Evolutionary conservation across 2,888 invertebrate species (phyloP).

Genomic region (Eupithecia centaureata): DNA sequence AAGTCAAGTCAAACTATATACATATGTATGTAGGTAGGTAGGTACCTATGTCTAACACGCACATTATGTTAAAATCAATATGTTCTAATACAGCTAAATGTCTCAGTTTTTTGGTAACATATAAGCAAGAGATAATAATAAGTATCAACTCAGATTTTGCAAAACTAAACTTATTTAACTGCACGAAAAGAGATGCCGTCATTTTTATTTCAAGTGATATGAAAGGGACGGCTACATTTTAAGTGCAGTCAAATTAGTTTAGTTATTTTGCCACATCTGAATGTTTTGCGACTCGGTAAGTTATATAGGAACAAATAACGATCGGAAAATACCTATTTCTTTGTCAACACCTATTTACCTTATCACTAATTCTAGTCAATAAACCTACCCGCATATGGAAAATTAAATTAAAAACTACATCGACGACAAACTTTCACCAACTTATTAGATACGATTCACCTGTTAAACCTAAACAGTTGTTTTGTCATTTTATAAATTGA

Average conservation of each 20-base stretch:
- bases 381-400: not conserved
- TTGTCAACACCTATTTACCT: not conserved
- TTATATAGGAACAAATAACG: not conserved
- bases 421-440: not conserved
- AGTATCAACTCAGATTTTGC: too few relatives aligned
- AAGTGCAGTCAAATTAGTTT: too few relatives aligned
- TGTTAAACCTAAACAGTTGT: not conserved
- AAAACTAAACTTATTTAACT: too few relatives aligned
- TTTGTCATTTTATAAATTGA: not conserved
- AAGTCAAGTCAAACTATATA: not conserved
- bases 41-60: not conserved
- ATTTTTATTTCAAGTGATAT: too few relatives aligned
- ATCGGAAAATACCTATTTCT: not conserved
- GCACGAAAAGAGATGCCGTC: too few relatives aligned
- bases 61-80: too few relatives aligned
- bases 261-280: too few relatives aligned
- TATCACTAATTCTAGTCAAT: not conserved
- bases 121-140: too few relatives aligned
- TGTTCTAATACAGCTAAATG: too few relatives aligned
- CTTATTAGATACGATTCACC: constrained; percentile 1
- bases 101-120: too few relatives aligned
- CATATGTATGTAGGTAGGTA: too few relatives aligned
- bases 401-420: not conserved
- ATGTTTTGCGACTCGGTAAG: not conserved
- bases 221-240: too few relatives aligned